These are phyloP conservation scores for Meghimatium bilineatum DNA, from an alignment of 2,888 invertebrate species.

Conservation along the genomic window DNA sequence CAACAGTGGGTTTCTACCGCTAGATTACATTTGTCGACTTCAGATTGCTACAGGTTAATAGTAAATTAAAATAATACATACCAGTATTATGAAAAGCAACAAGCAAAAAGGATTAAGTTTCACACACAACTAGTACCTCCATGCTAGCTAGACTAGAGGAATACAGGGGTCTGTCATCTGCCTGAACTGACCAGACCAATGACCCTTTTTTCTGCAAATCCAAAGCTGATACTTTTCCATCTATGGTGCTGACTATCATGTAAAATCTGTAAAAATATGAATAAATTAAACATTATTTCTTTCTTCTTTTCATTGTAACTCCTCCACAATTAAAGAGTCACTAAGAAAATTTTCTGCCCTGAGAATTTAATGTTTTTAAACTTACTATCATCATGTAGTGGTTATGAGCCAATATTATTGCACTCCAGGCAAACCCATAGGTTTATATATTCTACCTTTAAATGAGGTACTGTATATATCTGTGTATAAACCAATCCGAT, in stretches of 20 bases:
- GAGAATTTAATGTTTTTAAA: too few relatives aligned
- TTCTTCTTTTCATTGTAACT: too few relatives aligned
- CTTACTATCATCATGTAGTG: too few relatives aligned
- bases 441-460: too few relatives aligned
- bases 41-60: too few relatives aligned
- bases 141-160: slow-evolving; percentile 92
- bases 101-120: neutral
- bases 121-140: slow-evolving; percentile 81
- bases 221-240: slow-evolving; percentile 90
- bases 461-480: too few relatives aligned
- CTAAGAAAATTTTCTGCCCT: too few relatives aligned
- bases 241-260: slow-evolving; percentile 91
- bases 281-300: neutral
- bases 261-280: slow-evolving; percentile 74
- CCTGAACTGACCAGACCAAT: slow-evolving; percentile 87
- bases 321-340: too few relatives aligned
- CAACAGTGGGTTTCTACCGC: too few relatives aligned
- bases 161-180: slow-evolving; percentile 86
- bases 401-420: neutral
- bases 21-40: too few relatives aligned
- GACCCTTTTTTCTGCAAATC: slow-evolving; percentile 82
- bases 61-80: too few relatives aligned
- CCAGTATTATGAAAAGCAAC: neutral
- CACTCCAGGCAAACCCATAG: neutral
- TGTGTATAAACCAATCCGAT: too few relatives aligned